Conservation (phyloP, 2,113 vertebrate species). For the Equus przewalskii region DNA sequence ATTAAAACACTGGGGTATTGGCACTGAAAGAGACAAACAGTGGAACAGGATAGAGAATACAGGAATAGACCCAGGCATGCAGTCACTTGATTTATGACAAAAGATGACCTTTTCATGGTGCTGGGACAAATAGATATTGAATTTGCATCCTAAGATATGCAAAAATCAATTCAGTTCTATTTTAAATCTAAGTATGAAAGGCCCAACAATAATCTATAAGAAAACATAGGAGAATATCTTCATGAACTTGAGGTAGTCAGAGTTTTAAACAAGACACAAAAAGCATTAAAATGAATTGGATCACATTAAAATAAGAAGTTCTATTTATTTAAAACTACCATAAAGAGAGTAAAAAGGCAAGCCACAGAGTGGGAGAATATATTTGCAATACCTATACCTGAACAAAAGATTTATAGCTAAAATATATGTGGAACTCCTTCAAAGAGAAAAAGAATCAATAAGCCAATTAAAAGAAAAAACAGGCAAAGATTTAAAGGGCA, state of each 20-base stretch:
- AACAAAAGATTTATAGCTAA: neutral
- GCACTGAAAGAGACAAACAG: neutral
- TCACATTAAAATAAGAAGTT: conserved; percentile 38
- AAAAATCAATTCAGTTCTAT: conserved; percentile 15
- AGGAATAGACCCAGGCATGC: neutral
- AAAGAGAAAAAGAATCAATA: neutral
- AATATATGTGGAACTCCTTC: neutral
- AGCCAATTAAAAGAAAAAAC: neutral
- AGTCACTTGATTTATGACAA: neutral
- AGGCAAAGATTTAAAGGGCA: neutral
- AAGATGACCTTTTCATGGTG: neutral
- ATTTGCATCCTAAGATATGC: neutral
- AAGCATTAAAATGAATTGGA: neutral
- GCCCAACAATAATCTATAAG: conserved; percentile 16
- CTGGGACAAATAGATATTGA: neutral
- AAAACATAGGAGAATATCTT: neutral
- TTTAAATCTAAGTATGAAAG: conserved; percentile 22
- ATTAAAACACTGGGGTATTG: conserved; percentile 2
- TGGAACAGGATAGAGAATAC: neutral
- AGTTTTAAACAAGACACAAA: neutral
- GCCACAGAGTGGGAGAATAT: neutral
- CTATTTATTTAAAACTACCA: neutral
- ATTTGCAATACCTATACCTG: neutral
- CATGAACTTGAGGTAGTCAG: neutral
- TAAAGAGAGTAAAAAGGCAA: conserved; percentile 5